phyloP scores from a whole-genome alignment of 2,113 vertebrate species.

The Struthio camelus region DNA sequence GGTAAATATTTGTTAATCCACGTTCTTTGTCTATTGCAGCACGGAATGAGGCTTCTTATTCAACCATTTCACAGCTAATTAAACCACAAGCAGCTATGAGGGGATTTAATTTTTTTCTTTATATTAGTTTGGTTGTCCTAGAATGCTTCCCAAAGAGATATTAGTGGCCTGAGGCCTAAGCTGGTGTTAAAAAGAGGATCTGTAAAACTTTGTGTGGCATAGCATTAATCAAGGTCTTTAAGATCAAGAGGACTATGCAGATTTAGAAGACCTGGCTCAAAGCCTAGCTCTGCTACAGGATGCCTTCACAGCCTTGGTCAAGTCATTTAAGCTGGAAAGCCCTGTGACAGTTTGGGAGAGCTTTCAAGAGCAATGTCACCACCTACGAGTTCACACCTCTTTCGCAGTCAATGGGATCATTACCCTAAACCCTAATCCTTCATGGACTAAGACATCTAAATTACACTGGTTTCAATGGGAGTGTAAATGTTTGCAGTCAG shows the following conservation, averaged over 20 bases:
- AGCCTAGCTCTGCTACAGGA: background rate
- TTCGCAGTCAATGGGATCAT: background rate
- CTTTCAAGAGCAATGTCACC: background rate
- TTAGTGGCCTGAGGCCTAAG: background rate
- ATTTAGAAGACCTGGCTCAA: background rate
- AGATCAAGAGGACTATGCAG: background rate
- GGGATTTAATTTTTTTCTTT: background rate
- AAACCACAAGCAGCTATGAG: background rate
- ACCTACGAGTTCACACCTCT: background rate
- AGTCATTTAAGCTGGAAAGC: background rate
- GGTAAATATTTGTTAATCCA: background rate
- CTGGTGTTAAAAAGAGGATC: background rate
- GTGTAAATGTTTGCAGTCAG: background rate
- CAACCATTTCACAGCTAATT: background rate
- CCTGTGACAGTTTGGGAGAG: background rate
- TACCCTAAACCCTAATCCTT: background rate
- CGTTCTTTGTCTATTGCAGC: background rate
- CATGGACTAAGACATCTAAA: background rate
- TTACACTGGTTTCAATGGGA: background rate
- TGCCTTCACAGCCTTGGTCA: background rate
- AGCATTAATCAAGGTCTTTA: background rate
- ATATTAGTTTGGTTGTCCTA: background rate
- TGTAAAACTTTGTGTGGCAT: background rate
- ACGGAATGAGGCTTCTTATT: background rate
- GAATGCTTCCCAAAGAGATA: background rate